Evolutionary conservation across 2,113 vertebrate species (phyloP).

Genomic region (Oreochromis spilurus): DNA sequence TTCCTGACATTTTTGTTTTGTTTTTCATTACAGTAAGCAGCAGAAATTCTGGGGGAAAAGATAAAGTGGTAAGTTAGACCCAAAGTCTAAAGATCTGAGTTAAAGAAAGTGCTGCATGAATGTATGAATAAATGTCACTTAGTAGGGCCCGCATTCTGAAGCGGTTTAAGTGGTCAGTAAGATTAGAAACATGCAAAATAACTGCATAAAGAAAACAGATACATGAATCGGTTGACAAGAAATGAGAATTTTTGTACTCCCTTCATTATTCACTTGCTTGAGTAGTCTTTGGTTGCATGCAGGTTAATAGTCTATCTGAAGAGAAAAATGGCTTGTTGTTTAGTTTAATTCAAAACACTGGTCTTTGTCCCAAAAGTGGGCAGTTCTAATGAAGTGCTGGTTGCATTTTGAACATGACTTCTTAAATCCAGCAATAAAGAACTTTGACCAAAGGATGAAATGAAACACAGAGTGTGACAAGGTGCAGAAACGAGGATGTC

Average conservation of each 20-base stretch:
- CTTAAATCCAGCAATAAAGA: neutral
- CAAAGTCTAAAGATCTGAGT: neutral
- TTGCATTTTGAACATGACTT: neutral
- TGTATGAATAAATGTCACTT: neutral
- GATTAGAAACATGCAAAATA: neutral
- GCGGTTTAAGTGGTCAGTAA: neutral
- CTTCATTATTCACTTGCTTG: neutral
- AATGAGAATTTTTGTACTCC: neutral
- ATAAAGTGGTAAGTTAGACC: constrained; percentile 55
- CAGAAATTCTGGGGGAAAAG: constrained; percentile 55
- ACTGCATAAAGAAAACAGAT: neutral
- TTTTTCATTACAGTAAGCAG: constrained; percentile 43
- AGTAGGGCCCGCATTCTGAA: neutral
- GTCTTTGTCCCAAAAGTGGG: neutral
- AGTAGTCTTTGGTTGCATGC: neutral
- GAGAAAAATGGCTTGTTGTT: neutral
- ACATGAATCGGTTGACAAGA: neutral
- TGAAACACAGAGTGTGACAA: neutral
- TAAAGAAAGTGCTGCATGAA: neutral
- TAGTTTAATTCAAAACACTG: neutral
- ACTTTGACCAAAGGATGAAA: neutral
- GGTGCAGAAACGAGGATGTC: neutral
- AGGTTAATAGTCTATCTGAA: neutral
- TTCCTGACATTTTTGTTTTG: neutral
- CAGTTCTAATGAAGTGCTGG: neutral